Evolutionary conservation across 2,113 vertebrate genomes (phyloP).

Genomic region (Coturnix japonica): DNA sequence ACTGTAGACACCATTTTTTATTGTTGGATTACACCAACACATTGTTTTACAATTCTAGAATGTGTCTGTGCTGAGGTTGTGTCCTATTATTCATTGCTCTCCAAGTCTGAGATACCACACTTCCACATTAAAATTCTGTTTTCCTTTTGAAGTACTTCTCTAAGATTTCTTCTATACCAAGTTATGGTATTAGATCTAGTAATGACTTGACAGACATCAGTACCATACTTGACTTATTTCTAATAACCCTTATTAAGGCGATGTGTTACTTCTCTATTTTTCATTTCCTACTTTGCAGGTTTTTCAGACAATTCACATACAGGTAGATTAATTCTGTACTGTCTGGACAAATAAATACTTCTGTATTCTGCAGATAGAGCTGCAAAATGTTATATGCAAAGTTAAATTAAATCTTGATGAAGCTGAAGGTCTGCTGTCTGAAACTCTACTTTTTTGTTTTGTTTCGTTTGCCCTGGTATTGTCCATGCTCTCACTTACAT

Average conservation of each 20-base stretch:
- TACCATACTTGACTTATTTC: not conserved
- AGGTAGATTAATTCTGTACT: not conserved
- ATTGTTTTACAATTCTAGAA: rapidly evolving
- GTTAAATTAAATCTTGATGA: not conserved
- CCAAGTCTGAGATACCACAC: not conserved
- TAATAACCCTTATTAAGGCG: not conserved
- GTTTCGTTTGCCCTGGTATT: not conserved
- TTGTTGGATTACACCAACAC: not conserved
- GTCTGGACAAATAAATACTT: not conserved
- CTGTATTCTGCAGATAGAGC: too few relatives aligned
- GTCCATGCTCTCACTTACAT: not conserved
- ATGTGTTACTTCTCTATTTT: not conserved
- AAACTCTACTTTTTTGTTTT: too few relatives aligned
- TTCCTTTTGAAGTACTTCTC: not conserved
- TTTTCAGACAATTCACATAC: not conserved
- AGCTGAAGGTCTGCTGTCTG: not conserved
- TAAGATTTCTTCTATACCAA: not conserved
- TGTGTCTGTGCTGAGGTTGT: not conserved
- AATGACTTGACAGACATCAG: not conserved
- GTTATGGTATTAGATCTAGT: not conserved
- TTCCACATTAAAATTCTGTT: not conserved
- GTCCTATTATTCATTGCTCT: not conserved
- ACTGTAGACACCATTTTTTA: not conserved
- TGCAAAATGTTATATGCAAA: too few relatives aligned
- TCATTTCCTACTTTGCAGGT: not conserved